Percentiles rank a stretch among this genome's conserved stretches.
Conservation (phyloP, 2,888 invertebrate species). For the Spisula solida region DNA sequence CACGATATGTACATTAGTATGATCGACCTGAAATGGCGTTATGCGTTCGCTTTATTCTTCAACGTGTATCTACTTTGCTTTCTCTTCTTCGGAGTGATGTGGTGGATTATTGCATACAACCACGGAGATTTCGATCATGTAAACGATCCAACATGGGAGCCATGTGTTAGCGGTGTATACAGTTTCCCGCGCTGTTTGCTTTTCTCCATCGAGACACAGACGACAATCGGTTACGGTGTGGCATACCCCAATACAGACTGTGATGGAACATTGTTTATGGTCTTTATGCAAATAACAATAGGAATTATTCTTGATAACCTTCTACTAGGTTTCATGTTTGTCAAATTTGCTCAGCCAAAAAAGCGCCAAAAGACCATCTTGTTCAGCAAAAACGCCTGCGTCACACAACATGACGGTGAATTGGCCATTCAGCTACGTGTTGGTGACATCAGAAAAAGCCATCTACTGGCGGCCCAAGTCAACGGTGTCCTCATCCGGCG, state of each 20-base stretch:
- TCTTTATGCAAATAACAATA: conserved; percentile 96
- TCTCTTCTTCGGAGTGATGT: conserved; percentile 92
- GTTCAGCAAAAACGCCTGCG: conserved; percentile 96
- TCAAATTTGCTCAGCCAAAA: conserved; percentile 97
- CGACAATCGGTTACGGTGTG: conserved; percentile 97
- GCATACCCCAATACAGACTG: conserved; percentile 96
- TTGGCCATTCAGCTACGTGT: conserved; percentile 85
- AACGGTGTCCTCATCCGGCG: conserved; percentile 79
- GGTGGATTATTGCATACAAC: conserved; percentile 86
- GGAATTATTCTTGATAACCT: conserved; percentile 93
- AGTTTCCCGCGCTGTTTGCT: conserved; percentile 97
- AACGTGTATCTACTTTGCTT: conserved; percentile 95
- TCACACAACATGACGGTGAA: conserved; percentile 90
- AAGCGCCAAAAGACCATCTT: conserved; percentile 96
- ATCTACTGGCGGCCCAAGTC: conserved; percentile 90
- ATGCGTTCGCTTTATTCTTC: conserved; percentile 95
- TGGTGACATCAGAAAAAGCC: conserved; percentile 86
- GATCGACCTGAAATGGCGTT: conserved; percentile 96
- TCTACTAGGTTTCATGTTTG: conserved; percentile 93
- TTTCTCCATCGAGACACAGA: conserved; percentile 98
- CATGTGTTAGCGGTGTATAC: conserved; percentile 91
- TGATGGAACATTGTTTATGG: conserved; percentile 95
- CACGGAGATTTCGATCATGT: conserved; percentile 87
- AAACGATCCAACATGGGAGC: conserved; percentile 82
- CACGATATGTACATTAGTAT: conserved; percentile 96